Conservation (phyloP, 1,140 invertebrate genomes). For the Pectinophora gossypiella region DNA sequence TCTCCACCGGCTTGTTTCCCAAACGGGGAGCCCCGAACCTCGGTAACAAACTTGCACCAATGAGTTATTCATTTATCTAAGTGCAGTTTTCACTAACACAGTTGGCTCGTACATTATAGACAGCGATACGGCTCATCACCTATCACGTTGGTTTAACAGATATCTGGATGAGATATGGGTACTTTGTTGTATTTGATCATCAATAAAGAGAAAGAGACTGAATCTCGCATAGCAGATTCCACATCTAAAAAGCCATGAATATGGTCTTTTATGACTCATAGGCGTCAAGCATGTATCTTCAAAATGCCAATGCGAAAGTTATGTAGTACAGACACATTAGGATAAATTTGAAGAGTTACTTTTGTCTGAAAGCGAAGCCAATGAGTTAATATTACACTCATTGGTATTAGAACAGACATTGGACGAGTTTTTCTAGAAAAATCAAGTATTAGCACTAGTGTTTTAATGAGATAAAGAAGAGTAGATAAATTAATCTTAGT, state of each 20-base stretch:
- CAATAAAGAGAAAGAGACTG: not conserved
- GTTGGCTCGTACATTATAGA: too few relatives aligned
- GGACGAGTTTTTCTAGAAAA: not conserved
- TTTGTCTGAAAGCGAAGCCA: slow-evolving; percentile 54
- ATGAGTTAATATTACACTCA: slow-evolving; percentile 11
- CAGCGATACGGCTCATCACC: too few relatives aligned
- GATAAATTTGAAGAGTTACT: slow-evolving; percentile 23
- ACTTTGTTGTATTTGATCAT: not conserved
- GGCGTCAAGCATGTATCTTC: slow-evolving; percentile 13
- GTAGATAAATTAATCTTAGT: not conserved
- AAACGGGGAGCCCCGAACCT: too few relatives aligned
- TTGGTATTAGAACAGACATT: slow-evolving; percentile 56
- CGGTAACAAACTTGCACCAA: too few relatives aligned
- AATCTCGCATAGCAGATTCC: too few relatives aligned
- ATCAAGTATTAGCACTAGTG: not conserved
- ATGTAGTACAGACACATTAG: slow-evolving; percentile 10
- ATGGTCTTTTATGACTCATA: too few relatives aligned
- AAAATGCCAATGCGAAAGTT: slow-evolving; percentile 21
- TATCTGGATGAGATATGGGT: not conserved
- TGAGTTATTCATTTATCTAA: too few relatives aligned
- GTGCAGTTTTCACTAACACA: too few relatives aligned
- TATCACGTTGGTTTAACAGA: not conserved
- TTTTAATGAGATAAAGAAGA: not conserved
- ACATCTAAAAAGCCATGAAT: too few relatives aligned
- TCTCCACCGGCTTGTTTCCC: not conserved